These are phyloP conservation scores for Drosophila mulleri DNA, from an alignment of 2,888 invertebrate genomes.

Conservation along the genomic window DNA sequence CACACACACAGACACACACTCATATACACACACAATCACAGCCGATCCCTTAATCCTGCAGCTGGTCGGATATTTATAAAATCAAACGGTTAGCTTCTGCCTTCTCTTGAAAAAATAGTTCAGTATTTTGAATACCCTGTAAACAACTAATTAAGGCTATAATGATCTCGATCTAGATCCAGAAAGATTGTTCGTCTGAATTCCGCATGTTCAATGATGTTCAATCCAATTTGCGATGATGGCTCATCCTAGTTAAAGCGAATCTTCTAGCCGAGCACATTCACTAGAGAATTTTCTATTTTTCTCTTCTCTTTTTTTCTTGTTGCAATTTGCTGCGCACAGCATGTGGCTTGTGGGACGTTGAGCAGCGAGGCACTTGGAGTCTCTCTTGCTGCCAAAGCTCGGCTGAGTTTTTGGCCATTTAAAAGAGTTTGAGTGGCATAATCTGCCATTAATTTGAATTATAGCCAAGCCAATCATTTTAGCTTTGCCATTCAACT, in stretches of 20 bases:
- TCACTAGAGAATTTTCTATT: neutral
- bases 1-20: conserved; percentile 14
- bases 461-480: conserved; percentile 76
- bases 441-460: conserved; percentile 81
- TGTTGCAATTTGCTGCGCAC: conserved; percentile 9
- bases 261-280: neutral
- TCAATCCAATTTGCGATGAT: neutral
- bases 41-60: conserved; percentile 14
- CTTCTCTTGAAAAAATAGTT: conserved; percentile 38
- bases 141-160: neutral
- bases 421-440: conserved; percentile 74
- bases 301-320: conserved; percentile 20
- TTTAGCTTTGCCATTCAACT: conserved; percentile 70
- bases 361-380: conserved; percentile 45
- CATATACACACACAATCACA: conserved; percentile 9
- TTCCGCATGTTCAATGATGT: neutral
- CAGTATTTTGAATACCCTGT: conserved; percentile 18
- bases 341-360: conserved; percentile 20
- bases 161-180: too few species aligned
- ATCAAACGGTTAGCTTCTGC: conserved; percentile 50
- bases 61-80: conserved; percentile 47
- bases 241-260: neutral
- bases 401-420: conserved; percentile 69
- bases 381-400: conserved; percentile 46
- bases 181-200: too few species aligned